These are phyloP conservation scores for Sipha maydis DNA, from an alignment of 2,888 invertebrate species.

Conservation along the genomic window DNA sequence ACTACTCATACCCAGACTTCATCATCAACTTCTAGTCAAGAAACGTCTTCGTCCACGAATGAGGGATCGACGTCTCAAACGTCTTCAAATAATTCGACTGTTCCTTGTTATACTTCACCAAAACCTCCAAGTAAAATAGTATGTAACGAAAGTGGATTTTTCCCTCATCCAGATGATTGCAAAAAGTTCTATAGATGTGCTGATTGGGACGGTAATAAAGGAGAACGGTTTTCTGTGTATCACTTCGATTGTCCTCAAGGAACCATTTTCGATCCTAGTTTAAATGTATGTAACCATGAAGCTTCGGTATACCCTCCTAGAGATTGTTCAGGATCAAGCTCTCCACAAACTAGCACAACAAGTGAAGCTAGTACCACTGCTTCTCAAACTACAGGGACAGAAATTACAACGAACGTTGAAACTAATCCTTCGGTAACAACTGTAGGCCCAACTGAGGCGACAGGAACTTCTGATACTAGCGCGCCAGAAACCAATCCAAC, in stretches of 20 bases:
- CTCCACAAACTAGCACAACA: constrained; percentile 1
- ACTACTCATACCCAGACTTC: constrained; percentile 63
- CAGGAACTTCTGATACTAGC: constrained; percentile 62
- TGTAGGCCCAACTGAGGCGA: constrained; percentile 64
- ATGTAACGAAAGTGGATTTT: constrained; percentile 78
- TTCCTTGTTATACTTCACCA: constrained; percentile 59
- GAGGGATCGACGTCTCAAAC: constrained; percentile 62
- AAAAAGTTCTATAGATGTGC: constrained; percentile 83
- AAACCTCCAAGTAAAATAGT: constrained; percentile 64
- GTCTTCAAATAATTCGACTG: constrained; percentile 55
- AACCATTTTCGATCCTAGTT: constrained; percentile 78
- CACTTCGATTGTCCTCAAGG: constrained; percentile 77
- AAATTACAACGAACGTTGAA: constrained; percentile 31
- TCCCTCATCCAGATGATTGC: constrained; percentile 76
- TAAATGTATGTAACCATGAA: constrained; percentile 76
- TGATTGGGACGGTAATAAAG: constrained; percentile 72
- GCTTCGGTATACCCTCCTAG: constrained; percentile 74
- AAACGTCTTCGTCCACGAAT: constrained; percentile 62
- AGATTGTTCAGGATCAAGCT: constrained; percentile 64
- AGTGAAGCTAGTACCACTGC: constrained; percentile 20
- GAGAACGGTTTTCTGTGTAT: constrained; percentile 73
- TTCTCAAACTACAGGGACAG: constrained; percentile 22
- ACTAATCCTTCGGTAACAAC: constrained; percentile 61
- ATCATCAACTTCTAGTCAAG: constrained; percentile 34
- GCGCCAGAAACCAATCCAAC: constrained; percentile 65